Conservation (phyloP, 2,888 invertebrate species). For the Galerucella pusilla region DNA sequence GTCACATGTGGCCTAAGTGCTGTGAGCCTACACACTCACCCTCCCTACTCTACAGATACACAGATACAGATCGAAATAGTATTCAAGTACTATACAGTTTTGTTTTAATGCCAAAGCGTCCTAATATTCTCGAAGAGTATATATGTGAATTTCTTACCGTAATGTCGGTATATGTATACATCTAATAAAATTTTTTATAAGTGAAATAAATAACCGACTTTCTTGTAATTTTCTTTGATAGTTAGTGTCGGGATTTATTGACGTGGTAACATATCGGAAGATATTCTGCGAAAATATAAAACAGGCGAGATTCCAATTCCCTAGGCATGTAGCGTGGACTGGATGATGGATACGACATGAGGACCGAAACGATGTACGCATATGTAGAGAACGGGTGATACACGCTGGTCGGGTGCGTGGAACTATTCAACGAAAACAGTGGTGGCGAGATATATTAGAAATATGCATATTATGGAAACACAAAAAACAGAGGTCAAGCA, state of each 20-base stretch:
- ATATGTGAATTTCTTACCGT: not conserved
- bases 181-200: constrained; percentile 8
- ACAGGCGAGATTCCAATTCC: constrained; percentile 40
- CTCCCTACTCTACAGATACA: no score
- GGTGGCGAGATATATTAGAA: constrained; percentile 8
- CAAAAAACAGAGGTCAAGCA: no score
- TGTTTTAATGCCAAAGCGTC: not conserved
- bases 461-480: not conserved
- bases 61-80: no score
- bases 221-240: constrained; percentile 28
- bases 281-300: constrained; percentile 40
- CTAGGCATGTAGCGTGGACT: constrained; percentile 38
- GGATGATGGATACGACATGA: constrained; percentile 41
- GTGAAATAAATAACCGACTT: constrained; percentile 22
- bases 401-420: constrained; percentile 44
- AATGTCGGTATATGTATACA: not conserved
- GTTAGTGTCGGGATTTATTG: constrained; percentile 35
- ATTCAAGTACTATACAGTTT: not conserved
- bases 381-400: constrained; percentile 39
- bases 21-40: no score
- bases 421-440: constrained; percentile 40
- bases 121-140: not conserved
- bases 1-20: no score
- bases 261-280: constrained; percentile 38
- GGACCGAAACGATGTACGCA: constrained; percentile 39